Evolutionary conservation across 2,888 invertebrate species (phyloP), one percentile per base, ranked within the genome.

Genomic region (Tetragonula carbonaria): DNA sequence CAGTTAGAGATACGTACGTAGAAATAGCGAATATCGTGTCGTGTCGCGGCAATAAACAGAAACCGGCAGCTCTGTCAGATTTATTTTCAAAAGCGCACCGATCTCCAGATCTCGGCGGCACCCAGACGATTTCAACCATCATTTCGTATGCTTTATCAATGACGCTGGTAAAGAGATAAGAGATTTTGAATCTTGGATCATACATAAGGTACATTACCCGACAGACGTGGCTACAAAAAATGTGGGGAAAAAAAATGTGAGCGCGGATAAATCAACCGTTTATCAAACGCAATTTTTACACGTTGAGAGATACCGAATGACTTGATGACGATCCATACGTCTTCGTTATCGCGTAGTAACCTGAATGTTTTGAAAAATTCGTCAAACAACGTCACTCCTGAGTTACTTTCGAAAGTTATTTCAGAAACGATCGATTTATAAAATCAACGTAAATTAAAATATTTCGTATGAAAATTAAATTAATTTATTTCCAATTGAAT

Each of bases 61-160:
- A 45, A 59, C 74, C 78, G 79, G 80, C 70, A 80, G 74, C 70
- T 78, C 70, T 65, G 80, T 86, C 88, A 87, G 85, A 85, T 86
- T 89, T 90, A 90, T 90, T 90, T 89, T 85, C 84, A 82, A 89
- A 78, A 80, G 68, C 71, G 62, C 50, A 67, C 66, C 79, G 50
- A 70, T 63, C 28, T 28, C 38, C 62, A 33, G 18, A n/a, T 53
- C 50, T 28, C 14, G 23, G 21, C 16, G 23, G 38, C 68, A 59
- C 67, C 57, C 70, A 38, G 67, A 33, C 68, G 57, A 65, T 82
- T 88, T 84, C 84, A 90, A 82, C 72, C 83, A 62, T 81, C 82
- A 89, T 83, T 89, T 85, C 86, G 79, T 82, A 50, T 74, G 53
- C 70, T 80, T 80, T 51, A 38, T 73, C 62, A 67, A 57, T 53